These are phyloP conservation scores for Diaprepes abbreviatus DNA, from an alignment of 2,888 invertebrate genomes.

Conservation along the genomic window DNA sequence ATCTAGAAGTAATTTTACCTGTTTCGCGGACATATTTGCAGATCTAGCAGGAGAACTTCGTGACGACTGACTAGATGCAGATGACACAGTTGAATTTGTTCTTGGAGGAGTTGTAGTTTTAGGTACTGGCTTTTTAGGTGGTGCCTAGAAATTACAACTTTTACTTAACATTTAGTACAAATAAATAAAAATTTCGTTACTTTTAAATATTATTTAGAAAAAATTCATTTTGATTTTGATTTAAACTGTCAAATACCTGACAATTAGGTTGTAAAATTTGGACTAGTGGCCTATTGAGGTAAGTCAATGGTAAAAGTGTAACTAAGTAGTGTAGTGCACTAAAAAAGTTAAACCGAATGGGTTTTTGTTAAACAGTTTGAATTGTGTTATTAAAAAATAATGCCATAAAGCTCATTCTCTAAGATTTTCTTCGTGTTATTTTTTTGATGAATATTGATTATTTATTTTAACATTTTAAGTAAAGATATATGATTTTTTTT, in stretches of 20 bases:
- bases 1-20: too few relatives aligned
- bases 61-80: conserved; percentile 39
- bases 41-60: conserved; percentile 33
- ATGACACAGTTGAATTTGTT: conserved; percentile 35
- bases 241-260: conserved; percentile 20
- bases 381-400: too few relatives aligned
- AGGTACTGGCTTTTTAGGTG: conserved; percentile 32
- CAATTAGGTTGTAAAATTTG: background rate
- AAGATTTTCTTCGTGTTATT: too few relatives aligned
- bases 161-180: too few relatives aligned
- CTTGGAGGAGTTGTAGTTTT: conserved; percentile 37
- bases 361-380: too few relatives aligned
- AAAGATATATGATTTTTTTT: too few relatives aligned
- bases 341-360: too few relatives aligned
- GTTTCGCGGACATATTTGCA: conserved; percentile 27
- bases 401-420: too few relatives aligned
- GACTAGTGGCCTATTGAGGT: background rate
- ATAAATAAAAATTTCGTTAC: background rate
- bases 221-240: conserved; percentile 31
- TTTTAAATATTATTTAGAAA: background rate
- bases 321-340: too few relatives aligned
- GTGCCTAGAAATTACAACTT: conserved; percentile 34
- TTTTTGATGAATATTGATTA: too few relatives aligned
- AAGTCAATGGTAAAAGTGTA: too few relatives aligned
- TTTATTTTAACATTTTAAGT: too few relatives aligned